Percentiles rank a stretch among this genome's conserved stretches.
phyloP scores from a whole-genome alignment of 2,113 vertebrate species.

The Nannobrachium achirus region DNA sequence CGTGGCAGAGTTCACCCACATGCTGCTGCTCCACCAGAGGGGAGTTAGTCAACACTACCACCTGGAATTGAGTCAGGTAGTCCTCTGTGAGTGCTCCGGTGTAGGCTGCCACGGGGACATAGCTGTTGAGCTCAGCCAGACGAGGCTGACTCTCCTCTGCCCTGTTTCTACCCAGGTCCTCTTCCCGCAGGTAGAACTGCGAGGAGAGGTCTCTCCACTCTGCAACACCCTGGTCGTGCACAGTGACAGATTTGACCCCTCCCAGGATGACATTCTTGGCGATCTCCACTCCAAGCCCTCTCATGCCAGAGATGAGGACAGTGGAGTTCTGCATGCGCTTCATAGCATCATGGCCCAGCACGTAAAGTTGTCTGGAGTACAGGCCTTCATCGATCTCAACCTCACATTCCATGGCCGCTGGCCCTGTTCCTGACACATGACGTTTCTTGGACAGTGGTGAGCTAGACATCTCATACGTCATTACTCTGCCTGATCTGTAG shows the following conservation, averaged over 20 bases:
- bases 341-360: constrained; percentile 94
- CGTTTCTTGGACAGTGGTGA: constrained; percentile 99
- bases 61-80: constrained; percentile 88
- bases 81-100: constrained; percentile 84
- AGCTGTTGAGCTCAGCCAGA: constrained; percentile 91
- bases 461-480: constrained; percentile 95
- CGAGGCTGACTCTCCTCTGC: constrained; percentile 87
- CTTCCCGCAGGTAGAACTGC: constrained; percentile 93
- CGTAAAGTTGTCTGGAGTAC: constrained; percentile 95
- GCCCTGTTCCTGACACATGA: constrained; percentile 93
- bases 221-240: constrained; percentile 87
- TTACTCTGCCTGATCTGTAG: no score
- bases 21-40: constrained; percentile 85
- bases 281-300: constrained; percentile 91
- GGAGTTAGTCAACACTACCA: constrained; percentile 89
- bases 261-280: constrained; percentile 94
- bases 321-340: constrained; percentile 91
- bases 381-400: constrained; percentile 95
- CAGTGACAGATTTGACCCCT: constrained; percentile 89
- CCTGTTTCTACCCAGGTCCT: constrained; percentile 89
- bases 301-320: constrained; percentile 89
- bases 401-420: constrained; percentile 98
- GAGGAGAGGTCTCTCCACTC: constrained; percentile 91
- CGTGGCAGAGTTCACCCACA: constrained; percentile 87
- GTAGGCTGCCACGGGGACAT: constrained; percentile 87